phyloP scores from a whole-genome alignment of 2,113 vertebrate genomes.

The Urocynchramus pylzowi region DNA sequence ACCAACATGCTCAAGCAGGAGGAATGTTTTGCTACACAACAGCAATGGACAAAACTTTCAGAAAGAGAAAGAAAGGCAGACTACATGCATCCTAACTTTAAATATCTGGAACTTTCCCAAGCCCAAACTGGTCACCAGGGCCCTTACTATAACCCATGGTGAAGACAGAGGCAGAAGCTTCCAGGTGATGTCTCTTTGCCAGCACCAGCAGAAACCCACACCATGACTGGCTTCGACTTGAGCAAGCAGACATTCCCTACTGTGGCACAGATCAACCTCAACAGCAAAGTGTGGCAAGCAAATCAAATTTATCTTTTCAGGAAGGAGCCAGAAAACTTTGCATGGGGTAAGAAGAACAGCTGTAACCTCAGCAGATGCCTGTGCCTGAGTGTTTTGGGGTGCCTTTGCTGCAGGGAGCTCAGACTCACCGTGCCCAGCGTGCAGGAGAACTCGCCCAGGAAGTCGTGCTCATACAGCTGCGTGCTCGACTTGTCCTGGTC shows the following conservation, averaged over 20 bases:
- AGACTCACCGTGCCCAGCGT: constrained; percentile 86
- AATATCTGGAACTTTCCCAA: neutral
- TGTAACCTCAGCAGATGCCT: neutral
- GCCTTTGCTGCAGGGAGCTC: neutral
- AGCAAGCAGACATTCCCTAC: neutral
- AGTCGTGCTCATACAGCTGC: constrained; percentile 93
- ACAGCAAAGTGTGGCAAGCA: neutral
- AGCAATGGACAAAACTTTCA: neutral
- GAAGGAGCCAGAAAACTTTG: neutral
- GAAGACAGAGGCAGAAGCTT: neutral
- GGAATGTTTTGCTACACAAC: neutral
- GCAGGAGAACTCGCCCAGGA: constrained; percentile 93
- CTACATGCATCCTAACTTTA: neutral
- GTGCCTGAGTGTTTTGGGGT: neutral
- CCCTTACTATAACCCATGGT: neutral
- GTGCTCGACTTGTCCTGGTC: constrained; percentile 95
- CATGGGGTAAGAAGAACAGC: neutral
- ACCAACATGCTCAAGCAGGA: neutral
- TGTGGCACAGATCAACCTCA: neutral
- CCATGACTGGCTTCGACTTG: neutral
- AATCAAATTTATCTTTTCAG: neutral
- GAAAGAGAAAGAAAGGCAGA: neutral
- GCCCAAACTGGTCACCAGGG: neutral
- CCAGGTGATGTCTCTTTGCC: neutral
- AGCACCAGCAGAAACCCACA: neutral